Conservation (phyloP, 37 sponge, comb jelly and placozoan species). For the Cliona cf. orientalis region DNA sequence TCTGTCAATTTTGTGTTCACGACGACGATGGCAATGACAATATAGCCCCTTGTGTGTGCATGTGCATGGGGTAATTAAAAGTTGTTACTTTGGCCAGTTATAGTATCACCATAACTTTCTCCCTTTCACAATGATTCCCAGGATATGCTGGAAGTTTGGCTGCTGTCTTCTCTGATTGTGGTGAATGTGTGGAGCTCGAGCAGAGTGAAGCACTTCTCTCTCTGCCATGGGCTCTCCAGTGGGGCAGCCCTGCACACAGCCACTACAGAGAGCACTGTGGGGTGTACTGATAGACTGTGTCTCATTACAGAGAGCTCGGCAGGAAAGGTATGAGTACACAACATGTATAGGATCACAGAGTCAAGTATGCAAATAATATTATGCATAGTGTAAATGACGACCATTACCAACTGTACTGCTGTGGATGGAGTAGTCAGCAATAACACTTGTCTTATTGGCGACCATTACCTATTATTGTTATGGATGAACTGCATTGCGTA, state of each 20-base stretch:
- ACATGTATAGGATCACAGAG: too few relatives aligned
- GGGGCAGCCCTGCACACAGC: not conserved
- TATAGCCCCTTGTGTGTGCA: too few relatives aligned
- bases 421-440: too few relatives aligned
- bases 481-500: too few relatives aligned
- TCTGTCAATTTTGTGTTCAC: too few relatives aligned
- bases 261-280: not conserved
- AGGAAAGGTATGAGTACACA: too few relatives aligned
- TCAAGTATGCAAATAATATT: too few relatives aligned
- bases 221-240: not conserved
- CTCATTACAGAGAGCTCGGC: constrained; percentile 18
- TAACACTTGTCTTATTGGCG: too few relatives aligned
- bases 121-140: not conserved
- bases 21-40: too few relatives aligned
- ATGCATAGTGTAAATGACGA: too few relatives aligned
- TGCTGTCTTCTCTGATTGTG: constrained; percentile 34
- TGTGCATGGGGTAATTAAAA: not conserved
- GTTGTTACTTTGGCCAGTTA: not conserved
- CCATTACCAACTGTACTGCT: too few relatives aligned
- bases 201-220: constrained; percentile 42
- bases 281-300: constrained; percentile 12
- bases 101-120: not conserved
- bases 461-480: too few relatives aligned
- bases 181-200: constrained; percentile 24
- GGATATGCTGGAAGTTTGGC: constrained; percentile 23